Base-by-base conservation (phyloP, 2,888 invertebrate genomes). In the Charanyca ferruginea region DNA sequence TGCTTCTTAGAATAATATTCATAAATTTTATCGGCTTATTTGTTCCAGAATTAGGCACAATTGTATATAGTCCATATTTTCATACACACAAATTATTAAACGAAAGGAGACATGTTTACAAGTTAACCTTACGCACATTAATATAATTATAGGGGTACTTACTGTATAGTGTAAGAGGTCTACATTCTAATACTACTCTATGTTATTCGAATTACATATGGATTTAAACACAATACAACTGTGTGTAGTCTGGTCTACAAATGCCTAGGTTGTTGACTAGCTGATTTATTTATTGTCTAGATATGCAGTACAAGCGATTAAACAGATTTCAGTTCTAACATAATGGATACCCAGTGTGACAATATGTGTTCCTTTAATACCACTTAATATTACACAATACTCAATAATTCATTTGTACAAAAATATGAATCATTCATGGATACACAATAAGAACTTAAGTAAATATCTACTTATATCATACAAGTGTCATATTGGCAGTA, bases 401-500 rank as follows among this genome's bases (percentile, higher is more conserved):
- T 78, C 79, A 79, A 83, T 79, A 84, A 85, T 85, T 87, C 85
- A 89, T 90, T 89, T 89, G 87, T 92, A 92, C 89, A 92, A 90
- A 90, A 91, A 90, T 89, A 90, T 87, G 85, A 90, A 89, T 88
- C 73, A 84, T 84, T 83, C 83, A 81, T 66, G 80, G 79, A 84
- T 77, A 75, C 44, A 77, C 78, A 81, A 71, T 81, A 84, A 82
- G 79, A 83, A 80, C 85, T 86, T 85, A 85, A 79, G 69, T 79
- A 60, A 66, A 67, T 83, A 83, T 71, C 80, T 74, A 83, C 71
- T 83, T 85, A 86, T 84, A 87, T 87, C 77, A 87, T 81, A 88
- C 89, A 90, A 92, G 91, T 94, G 93, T 94, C 93, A 93, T 93
- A 93, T 93, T 93, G 94, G 93, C 94, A 94, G 94, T 94, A 90